Evolutionary conservation across 1,140 invertebrate genomes (phyloP), one percentile per base, ranked within the genome.

Genomic region (Telenomus remus): DNA sequence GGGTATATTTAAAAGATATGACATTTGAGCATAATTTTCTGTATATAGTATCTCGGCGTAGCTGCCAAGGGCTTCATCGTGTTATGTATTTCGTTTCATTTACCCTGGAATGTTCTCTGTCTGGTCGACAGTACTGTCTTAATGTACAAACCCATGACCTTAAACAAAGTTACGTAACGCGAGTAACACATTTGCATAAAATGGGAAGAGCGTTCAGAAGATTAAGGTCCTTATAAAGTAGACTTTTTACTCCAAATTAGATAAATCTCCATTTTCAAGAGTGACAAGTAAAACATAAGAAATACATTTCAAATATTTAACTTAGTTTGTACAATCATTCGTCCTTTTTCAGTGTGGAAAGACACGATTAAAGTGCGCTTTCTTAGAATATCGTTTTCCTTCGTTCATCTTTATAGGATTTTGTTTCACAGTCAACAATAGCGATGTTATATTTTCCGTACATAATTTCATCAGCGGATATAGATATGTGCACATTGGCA

Each of bases 11-110:
- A 37, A 71, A 63, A 63, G 68, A 71, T 71, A 71, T 71, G 68
- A 71, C 59, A 71, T 71, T 71, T 71, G 68, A 71, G 68, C 68
- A 56, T 63, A 71, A 71, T 63, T 63, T 63, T 63, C 19, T 15
- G 46, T 15, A 35, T 55, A 49, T 35, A 61, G 39, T 71, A 49
- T 70, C 57, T 12, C 37, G 51, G 66, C 50, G 14, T 60, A 16
- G 49, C 51, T 63, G 53, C 46, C 47, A 71, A 51, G 59, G 44
- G 57, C 43, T 63, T 63, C 47, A 50, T 63, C 42, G 46, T 64
- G 16, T 71, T 63, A 47, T 63, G 39, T 71, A 71, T 57, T 71
- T 71, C 54, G 44, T 51, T 63, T 71, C 59, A 44, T 71, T 64
- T 71, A 71, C 68, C 68, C 68, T 71, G 59, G 54, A 71, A 71